Evolutionary conservation across 1,140 invertebrate species (phyloP).

Genomic region (Tetragnatha versicolor): DNA sequence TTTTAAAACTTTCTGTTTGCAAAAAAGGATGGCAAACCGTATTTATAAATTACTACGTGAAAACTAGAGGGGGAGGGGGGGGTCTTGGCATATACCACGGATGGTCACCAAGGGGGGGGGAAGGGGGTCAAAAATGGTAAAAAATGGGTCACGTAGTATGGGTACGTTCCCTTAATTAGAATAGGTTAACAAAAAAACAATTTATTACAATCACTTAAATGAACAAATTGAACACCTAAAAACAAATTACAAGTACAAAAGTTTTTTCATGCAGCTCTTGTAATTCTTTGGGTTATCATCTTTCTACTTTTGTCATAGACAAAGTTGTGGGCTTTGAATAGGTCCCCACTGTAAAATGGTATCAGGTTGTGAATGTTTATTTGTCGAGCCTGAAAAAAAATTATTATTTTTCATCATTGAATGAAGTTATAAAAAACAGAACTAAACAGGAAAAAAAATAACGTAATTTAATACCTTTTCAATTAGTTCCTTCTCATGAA

Average conservation of each 20-base stretch:
- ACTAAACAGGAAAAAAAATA: slow-evolving; percentile 2
- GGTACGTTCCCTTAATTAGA: too few species aligned
- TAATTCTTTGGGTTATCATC: slow-evolving; percentile 28
- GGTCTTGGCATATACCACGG: too few species aligned
- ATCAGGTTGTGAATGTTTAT: slow-evolving; percentile 89
- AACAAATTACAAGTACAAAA: background rate
- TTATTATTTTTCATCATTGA: background rate
- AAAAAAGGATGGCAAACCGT: too few species aligned
- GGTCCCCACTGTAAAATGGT: slow-evolving; percentile 89
- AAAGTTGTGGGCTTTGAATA: slow-evolving; percentile 70
- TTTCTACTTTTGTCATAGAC: slow-evolving; percentile 19
- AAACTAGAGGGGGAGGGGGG: too few species aligned
- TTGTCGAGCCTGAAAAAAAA: slow-evolving; percentile 79
- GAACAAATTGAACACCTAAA: slow-evolving; percentile 1
- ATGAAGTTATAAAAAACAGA: background rate
- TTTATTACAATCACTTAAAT: background rate
- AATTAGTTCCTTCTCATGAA: slow-evolving; percentile 88
- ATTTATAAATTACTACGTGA: too few species aligned
- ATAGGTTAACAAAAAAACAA: background rate
- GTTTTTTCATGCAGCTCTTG: background rate
- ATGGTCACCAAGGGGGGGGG: too few species aligned
- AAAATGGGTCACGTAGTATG: too few species aligned
- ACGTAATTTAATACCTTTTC: slow-evolving; percentile 72
- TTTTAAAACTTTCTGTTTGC: too few species aligned
- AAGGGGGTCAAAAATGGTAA: too few species aligned